Evolutionary conservation across 2,797 vertebrate genomes (phyloP), one percentile per base, ranked within the genome.

Genomic region (Lindbergichthys nudifrons): DNA sequence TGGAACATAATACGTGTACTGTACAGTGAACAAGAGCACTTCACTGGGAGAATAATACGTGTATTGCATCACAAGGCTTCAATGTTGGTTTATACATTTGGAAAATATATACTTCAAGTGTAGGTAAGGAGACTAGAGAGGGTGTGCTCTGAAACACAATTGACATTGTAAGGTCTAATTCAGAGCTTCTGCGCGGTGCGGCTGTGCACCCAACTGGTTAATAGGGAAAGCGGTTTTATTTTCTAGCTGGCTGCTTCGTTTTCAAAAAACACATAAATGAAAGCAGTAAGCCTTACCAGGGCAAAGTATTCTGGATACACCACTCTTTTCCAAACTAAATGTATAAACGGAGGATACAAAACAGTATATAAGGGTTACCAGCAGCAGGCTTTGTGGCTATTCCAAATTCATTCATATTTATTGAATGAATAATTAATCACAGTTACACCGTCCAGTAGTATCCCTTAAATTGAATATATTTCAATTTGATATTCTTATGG

Each of bases 241-340:
- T 95, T 95, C 92, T 91, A 94, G 91, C 81, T 89, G 92, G 85
- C 84, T 95, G 92, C 92, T 93, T 92, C 85, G 60, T 93, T 91
- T 86, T 89, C 79, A 82, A 88, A 86, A 92, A 91, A 80, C 77
- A 79, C 72, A 79, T 52, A 81, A 26, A 70, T 43, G 56, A 64
- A 72, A 58, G 47, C 48, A 78, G 54, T 41, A 73, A 21, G 21
- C 60, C 65, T 60, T 32, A 62, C 62, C 3, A 1, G 9, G 5
- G 59, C 58, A 42, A 50, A 32, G 52, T 51, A 10, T 48, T 73
- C 32, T 65, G 30, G 39, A 45, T 48, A 18, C 6, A n/a, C 56
- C 58, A n/a, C 59, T 61, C 5, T 3, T 12, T 9, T 46, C 10
- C 11, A 56, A 7, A 16, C 43, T 59, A 32, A 12, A 48, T 19